phyloP scores from a whole-genome alignment of 2,888 invertebrate species.

The Labia minor region DNA sequence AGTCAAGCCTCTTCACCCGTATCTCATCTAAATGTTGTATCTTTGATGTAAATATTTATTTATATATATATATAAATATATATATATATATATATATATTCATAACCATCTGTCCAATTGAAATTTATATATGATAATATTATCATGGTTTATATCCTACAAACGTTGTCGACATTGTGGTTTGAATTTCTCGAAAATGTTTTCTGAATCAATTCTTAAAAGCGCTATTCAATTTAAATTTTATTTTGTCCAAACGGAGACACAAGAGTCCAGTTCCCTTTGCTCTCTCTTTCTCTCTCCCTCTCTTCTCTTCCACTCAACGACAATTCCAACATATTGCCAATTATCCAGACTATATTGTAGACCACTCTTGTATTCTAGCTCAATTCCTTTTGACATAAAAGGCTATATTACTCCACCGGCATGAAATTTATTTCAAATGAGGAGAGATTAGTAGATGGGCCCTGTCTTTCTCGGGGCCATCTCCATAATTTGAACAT shows the following conservation, averaged over 20 bases:
- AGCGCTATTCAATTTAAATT: slow-evolving; percentile 13
- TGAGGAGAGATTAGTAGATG: slow-evolving; percentile 7
- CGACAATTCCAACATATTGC: slow-evolving; percentile 13
- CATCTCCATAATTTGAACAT: slow-evolving; percentile 13
- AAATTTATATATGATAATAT: slow-evolving; percentile 5
- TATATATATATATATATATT: too few relatives aligned
- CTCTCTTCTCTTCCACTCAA: too few relatives aligned
- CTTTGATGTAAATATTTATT: not conserved
- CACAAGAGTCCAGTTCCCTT: slow-evolving; percentile 13
- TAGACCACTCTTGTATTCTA: not conserved
- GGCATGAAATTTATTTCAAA: slow-evolving; percentile 13
- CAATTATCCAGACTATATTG: not conserved
- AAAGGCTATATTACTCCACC: not conserved
- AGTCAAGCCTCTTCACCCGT: too few relatives aligned
- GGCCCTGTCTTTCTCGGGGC: slow-evolving; percentile 13
- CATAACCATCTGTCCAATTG: not conserved
- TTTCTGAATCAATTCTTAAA: slow-evolving; percentile 13
- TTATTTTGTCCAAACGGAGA: not conserved
- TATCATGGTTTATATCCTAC: not conserved
- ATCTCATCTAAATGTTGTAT: too few relatives aligned
- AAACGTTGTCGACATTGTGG: too few relatives aligned
- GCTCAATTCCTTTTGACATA: slow-evolving; percentile 13
- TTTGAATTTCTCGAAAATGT: not conserved
- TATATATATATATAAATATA: not conserved
- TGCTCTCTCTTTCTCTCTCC: too few relatives aligned